A percentile compares a stretch with the other conserved stretches of the same genome.
phyloP scores from a whole-genome alignment of 2,797 vertebrate species.

The Pseudochaenichthys georgianus region DNA sequence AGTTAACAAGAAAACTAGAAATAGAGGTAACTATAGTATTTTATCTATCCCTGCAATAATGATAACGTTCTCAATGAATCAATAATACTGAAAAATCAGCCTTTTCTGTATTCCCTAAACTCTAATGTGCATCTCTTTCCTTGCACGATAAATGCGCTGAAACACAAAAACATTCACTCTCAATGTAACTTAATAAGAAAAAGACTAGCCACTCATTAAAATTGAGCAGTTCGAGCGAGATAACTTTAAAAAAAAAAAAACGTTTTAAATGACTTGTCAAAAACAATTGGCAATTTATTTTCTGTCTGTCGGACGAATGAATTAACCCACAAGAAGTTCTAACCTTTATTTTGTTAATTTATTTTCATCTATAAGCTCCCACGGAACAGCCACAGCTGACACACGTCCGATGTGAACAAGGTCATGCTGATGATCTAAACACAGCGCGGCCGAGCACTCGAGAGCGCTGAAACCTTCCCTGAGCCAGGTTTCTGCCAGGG shows the following conservation, averaged over 20 bases:
- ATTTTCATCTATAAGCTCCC: background rate
- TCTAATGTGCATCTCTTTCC: background rate
- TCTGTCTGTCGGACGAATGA: background rate
- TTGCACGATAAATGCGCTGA: too few relatives aligned
- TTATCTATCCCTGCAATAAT: background rate
- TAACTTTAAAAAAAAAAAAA: background rate
- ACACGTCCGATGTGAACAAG: constrained; percentile 41
- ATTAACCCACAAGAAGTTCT: background rate
- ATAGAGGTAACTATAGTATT: background rate
- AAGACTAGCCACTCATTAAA: background rate
- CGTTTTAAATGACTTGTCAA: background rate
- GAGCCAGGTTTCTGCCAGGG: constrained; percentile 48
- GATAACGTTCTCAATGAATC: background rate
- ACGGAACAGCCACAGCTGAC: background rate
- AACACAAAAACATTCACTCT: background rate
- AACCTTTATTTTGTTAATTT: background rate
- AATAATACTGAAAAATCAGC: background rate
- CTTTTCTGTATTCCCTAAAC: background rate
- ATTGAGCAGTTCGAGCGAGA: background rate
- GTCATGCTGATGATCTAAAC: constrained; percentile 54
- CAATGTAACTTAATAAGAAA: background rate
- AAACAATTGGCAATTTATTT: background rate
- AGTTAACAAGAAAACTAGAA: too few relatives aligned
- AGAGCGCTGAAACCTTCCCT: constrained; percentile 24
- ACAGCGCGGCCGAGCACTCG: constrained; percentile 29